Evolutionary conservation across 2,113 vertebrate species (phyloP), one percentile per base, ranked within the genome.

Genomic region (Anarhynchus alexandrinus): DNA sequence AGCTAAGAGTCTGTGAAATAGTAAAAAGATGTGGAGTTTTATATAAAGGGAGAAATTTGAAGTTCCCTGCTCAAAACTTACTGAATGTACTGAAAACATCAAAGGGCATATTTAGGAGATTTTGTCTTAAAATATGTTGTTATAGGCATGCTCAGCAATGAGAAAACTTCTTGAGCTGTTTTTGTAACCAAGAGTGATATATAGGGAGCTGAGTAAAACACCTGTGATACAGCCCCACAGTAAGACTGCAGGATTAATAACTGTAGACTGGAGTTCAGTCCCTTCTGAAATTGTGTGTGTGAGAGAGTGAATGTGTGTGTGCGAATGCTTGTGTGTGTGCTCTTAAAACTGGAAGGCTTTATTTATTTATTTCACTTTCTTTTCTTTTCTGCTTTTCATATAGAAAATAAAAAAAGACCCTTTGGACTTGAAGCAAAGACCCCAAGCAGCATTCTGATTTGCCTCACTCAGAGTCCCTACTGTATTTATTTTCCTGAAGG

Each of bases 401-500:
- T 58, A 95, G 93, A 94, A 89, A 90, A 93, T 80, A 91, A 94
- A 88, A 96, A 93, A 96, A 86, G n/a, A 76, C 72, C 70, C 86
- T 94, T 96, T 95, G 73, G 95, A 93, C 95, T 97, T 97, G 91
- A 96, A 98, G 74, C 80, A 95, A 96, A 95, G 87, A 96, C 94
- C 73, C 87, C 78, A 97, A 97, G 85, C 96, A 96, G 70, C 88
- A 90, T 96, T 97, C 93, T 97, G 62, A 95, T 97, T 98, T 98
- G 88, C 97, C 93, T 98, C 54, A 92, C 82, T 97, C 93, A 29
- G 45, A 90, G 86, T 98, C 97, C 96, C 97, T 82, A n/a, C 80
- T 96, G 97, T 91, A 96, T 97, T 97, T 95, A 88, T 91, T 98
- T 98, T 97, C 96, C 95, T 96, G 90, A 96, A 97, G 88, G 95